Base-by-base conservation (phyloP, 1,140 invertebrate species). In the Thaumetopoea pityocampa region DNA sequence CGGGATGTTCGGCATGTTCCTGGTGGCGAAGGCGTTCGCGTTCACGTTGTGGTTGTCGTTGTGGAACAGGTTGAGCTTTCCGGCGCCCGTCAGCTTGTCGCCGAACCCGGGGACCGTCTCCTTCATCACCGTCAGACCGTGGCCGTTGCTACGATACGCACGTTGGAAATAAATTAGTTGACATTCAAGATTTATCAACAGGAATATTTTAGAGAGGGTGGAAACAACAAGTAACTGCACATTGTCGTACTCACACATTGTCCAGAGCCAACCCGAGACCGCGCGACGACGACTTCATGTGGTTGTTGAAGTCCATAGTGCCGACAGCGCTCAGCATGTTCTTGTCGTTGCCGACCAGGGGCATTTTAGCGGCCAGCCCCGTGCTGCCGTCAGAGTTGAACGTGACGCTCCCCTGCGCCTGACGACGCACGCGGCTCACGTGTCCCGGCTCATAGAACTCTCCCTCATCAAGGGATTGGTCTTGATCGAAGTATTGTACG, bases 21-120 rank as follows among this genome's bases (percentile, higher is more conserved):
- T 64, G 4, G 70, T 61, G n/a, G 48, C 56, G 36, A 69, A 71
- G 3, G 67, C 63, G 20, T 61, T 68, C 1, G 58, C 67, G 3
- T 34, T 23, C 2, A 73, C 27, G 8, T 70, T 51, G 6, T 73
- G 65, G 30, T 62, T 38, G 28, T 61, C 50, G 8, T 59, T 65
- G 42, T 67, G 47, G 11, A 70, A 47, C 1, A 73, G 28, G 28
- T 57, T 68, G 0, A 59, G 8, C 10, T 51, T 51, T 0, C 54
- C 69, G 0, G 67, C 55, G 2, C 47, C 65, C 3, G 62, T 63
- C 5, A 67, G 19, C 20, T 64, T 51, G 20, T 66, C 19, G 1
- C 51, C 67, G 17, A 68, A 51, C 29, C 30, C 20, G 1, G 67
- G 59, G 1, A 68, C 57, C 7, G 55, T 50, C 0, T 35, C 51